phyloP scores from a whole-genome alignment of 2,797 vertebrate species.

The Amblyraja radiata region DNA sequence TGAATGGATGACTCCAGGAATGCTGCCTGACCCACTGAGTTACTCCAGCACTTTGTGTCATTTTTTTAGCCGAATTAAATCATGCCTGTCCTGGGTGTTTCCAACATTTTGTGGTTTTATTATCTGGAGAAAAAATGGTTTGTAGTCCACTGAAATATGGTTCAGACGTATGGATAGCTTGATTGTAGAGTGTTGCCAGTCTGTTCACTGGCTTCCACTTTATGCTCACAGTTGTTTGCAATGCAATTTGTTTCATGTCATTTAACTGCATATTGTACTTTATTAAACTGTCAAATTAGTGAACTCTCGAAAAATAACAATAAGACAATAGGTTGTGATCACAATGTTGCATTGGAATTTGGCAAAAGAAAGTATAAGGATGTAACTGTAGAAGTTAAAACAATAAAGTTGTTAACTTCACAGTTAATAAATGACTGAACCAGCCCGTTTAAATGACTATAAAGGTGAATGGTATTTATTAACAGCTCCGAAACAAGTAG shows the following conservation, averaged over 20 bases:
- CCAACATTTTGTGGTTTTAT: too few species aligned
- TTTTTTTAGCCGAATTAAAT: too few species aligned
- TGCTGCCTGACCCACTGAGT: too few species aligned
- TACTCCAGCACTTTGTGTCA: too few species aligned
- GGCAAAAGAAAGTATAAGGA: not conserved
- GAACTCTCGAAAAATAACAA: not conserved
- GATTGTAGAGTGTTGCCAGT: not conserved
- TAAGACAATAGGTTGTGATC: not conserved
- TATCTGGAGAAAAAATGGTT: not conserved
- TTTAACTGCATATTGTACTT: not conserved
- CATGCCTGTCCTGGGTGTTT: too few species aligned
- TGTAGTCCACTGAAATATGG: not conserved
- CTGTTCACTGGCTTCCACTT: not conserved
- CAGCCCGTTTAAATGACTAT: not conserved
- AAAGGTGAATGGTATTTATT: slow-evolving; percentile 22
- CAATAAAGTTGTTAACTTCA: not conserved
- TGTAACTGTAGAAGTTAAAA: slow-evolving; percentile 25
- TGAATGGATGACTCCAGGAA: too few species aligned
- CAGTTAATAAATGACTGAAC: slow-evolving; percentile 18
- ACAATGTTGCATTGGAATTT: not conserved
- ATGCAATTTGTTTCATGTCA: not conserved
- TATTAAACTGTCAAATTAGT: slow-evolving; percentile 24
- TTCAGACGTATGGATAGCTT: not conserved
- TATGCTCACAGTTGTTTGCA: not conserved
- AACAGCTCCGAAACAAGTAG: not conserved